These are phyloP conservation scores for Oophaga sylvatica DNA, from an alignment of 2,797 vertebrate species.

Conservation along the genomic window DNA sequence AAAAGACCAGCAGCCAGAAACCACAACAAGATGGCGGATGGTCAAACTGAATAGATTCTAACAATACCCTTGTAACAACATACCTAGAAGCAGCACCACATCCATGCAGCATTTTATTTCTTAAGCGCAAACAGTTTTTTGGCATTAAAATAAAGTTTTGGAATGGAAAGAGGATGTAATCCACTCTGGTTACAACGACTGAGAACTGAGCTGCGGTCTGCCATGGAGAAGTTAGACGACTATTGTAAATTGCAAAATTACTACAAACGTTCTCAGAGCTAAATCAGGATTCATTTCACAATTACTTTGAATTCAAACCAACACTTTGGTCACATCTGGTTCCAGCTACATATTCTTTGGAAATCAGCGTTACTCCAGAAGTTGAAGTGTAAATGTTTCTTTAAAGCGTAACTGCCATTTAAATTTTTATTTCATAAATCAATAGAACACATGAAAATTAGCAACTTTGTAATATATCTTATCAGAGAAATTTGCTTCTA, in stretches of 20 bases:
- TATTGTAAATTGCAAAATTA: constrained; percentile 60
- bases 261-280: constrained; percentile 54
- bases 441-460: no score
- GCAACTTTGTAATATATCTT: no score
- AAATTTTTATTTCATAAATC: not conserved
- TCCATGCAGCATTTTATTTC: not conserved
- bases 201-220: constrained; percentile 46
- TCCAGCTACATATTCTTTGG: constrained; percentile 11
- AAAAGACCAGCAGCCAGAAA: no score
- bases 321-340: constrained; percentile 45
- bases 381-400: not conserved
- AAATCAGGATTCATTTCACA: constrained; percentile 57
- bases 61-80: no score
- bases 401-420: not conserved
- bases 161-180: constrained; percentile 55
- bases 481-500: no score
- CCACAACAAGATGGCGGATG: no score
- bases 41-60: no score
- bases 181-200: constrained; percentile 37
- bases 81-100: no score
- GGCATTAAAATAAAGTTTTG: constrained; percentile 5
- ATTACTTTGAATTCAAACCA: constrained; percentile 32
- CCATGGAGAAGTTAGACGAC: constrained; percentile 27
- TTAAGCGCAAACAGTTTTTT: not conserved
- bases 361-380: not conserved